A percentile compares a stretch with the other conserved stretches of the same genome.
phyloP scores from a whole-genome alignment of 2,888 invertebrate species.

The Plutella xylostella region DNA sequence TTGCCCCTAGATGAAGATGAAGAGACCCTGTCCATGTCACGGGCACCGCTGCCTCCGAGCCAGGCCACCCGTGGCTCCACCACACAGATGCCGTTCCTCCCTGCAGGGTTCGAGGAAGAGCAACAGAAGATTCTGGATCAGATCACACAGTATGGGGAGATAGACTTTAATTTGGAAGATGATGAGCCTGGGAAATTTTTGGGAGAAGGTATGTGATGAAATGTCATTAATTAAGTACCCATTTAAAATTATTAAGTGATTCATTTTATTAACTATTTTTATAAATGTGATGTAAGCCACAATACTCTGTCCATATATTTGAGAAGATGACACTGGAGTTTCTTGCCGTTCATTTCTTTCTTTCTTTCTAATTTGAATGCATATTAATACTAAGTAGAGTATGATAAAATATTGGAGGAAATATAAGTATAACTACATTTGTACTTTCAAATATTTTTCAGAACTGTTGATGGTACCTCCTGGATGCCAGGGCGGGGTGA shows the following conservation, averaged over 20 bases:
- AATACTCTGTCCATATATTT: no score
- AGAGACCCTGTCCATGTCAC: slow-evolving; percentile 75
- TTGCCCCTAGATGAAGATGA: slow-evolving; percentile 55
- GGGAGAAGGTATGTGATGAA: slow-evolving; percentile 46
- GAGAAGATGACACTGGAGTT: no score
- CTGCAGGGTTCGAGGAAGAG: slow-evolving; percentile 81
- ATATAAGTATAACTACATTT: not conserved
- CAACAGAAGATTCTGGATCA: slow-evolving; percentile 51
- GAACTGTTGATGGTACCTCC: slow-evolving; percentile 74
- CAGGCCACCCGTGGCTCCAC: slow-evolving; percentile 81
- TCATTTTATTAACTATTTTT: no score
- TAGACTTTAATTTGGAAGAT: slow-evolving; percentile 48
- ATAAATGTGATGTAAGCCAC: no score
- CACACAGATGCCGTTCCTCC: slow-evolving; percentile 88
- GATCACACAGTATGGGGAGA: slow-evolving; percentile 37
- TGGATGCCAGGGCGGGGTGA: slow-evolving; percentile 72
- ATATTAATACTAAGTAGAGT: no score
- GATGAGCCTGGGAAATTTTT: slow-evolving; percentile 55
- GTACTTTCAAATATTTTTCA: slow-evolving; percentile 27
- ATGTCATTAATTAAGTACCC: not conserved
- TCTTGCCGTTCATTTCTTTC: no score
- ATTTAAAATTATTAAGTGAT: no score
- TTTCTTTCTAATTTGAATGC: no score
- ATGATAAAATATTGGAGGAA: not conserved
- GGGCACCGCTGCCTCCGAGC: slow-evolving; percentile 79